Evolutionary conservation across 2,888 invertebrate species (phyloP).

Genomic region (Eilema griseolum): DNA sequence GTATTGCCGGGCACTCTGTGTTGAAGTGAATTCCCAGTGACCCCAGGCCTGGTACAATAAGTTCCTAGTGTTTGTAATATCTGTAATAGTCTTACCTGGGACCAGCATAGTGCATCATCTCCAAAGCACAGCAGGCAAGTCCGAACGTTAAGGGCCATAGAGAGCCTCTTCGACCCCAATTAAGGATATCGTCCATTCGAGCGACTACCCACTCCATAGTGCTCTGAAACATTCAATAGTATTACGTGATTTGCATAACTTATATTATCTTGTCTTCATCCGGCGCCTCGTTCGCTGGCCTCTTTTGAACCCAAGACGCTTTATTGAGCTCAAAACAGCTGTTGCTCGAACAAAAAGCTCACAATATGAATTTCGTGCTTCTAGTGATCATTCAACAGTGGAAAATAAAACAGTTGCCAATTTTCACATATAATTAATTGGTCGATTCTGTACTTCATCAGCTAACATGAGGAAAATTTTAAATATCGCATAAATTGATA

Average conservation of each 20-base stretch:
- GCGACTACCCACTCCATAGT: conserved; percentile 95
- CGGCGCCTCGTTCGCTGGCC: too few species aligned
- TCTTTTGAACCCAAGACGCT: too few species aligned
- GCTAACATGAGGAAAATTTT: neutral
- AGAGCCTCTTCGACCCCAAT: conserved; percentile 97
- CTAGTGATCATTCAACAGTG: too few species aligned
- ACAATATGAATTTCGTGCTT: too few species aligned
- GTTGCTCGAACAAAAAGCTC: too few species aligned
- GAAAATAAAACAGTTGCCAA: neutral
- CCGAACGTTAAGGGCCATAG: conserved; percentile 99
- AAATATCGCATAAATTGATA: neutral
- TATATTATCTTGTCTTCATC: too few species aligned
- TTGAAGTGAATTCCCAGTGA: too few species aligned
- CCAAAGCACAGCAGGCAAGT: conserved; percentile 98
- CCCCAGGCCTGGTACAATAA: too few species aligned
- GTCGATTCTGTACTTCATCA: neutral
- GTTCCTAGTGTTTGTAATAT: neutral
- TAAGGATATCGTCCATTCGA: conserved; percentile 95
- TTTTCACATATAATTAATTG: neutral
- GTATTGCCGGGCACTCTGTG: too few species aligned
- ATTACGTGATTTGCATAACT: neutral
- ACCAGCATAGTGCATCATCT: conserved; percentile 99
- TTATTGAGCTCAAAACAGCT: too few species aligned
- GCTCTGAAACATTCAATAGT: conserved; percentile 58
- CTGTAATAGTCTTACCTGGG: conserved; percentile 89